A percentile compares a stretch with the other conserved stretches of the same genome.
Conservation (phyloP, 2,888 invertebrate species). For the Folsomia manolachei region DNA sequence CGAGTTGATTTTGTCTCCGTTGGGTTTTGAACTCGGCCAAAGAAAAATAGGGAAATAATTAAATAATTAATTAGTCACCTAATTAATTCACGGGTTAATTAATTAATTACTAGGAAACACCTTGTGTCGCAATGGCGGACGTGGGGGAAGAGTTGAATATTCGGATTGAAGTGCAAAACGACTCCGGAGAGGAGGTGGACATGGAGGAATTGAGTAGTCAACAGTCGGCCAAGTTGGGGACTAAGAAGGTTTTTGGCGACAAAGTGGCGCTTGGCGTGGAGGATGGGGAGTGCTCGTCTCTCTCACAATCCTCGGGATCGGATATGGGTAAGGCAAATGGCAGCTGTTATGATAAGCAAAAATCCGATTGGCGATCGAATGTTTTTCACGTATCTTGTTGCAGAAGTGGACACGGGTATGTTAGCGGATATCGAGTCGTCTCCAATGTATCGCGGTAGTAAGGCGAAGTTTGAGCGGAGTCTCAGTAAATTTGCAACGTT, state of each 20-base stretch:
- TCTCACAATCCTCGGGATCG: background rate
- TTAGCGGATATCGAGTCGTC: background rate
- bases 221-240: background rate
- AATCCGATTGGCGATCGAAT: too few species aligned
- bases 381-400: background rate
- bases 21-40: too few species aligned
- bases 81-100: too few species aligned
- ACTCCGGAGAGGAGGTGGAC: background rate
- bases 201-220: too few species aligned
- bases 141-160: constrained; percentile 3
- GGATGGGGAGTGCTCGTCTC: constrained; percentile 13
- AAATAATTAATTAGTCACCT: too few species aligned
- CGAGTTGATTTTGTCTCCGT: too few species aligned
- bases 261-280: background rate
- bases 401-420: background rate
- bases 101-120: too few species aligned
- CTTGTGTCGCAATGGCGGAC: background rate
- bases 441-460: background rate
- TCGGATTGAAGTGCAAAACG: constrained; percentile 10
- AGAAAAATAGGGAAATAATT: too few species aligned
- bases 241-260: too few species aligned
- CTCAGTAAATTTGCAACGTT: background rate
- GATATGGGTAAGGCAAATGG: constrained; percentile 6
- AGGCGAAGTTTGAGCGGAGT: background rate
- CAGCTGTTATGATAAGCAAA: background rate